Evolutionary conservation across 2,797 vertebrate species (phyloP), one percentile per base, ranked within the genome.

Genomic region (Sebastolobus alascanus): DNA sequence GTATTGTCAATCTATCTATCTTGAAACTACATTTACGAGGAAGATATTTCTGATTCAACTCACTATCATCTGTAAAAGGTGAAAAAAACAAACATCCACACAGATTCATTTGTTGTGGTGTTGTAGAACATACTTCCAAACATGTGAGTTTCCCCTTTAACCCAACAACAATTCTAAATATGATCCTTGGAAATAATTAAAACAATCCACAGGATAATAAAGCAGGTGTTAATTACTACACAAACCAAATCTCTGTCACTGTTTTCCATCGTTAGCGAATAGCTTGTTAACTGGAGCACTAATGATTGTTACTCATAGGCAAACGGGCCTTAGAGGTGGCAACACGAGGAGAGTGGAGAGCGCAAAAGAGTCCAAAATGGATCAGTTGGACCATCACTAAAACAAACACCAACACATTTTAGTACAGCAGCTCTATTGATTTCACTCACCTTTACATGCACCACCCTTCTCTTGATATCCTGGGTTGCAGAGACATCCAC

Each of bases 401-500:
- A 63, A 20, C 18, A 78, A 67, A 73, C 33, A 70, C 11, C 33
- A 73, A 8, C 33, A 33, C 69, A 22, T 55, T 2, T 31, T 14
- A 2, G 1, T 4, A 1, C 33, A 65, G 56, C 27, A 54, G 7
- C 52, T 38, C 33, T 65, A 61, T 11, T 22, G 18, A 54, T 43
- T 27, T 63, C 9, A 27, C 97, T 93, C 96, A 99, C 98, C 97
- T 97, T 98, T 98, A 95, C 98, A 99, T 35, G 96, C 93, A 64
- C 97, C 97, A 0, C 90, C 95, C 66, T 94, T 96, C 84, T 99
- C 98, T 88, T 99, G 98, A 3, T 97, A 97, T 86, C 98, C 98
- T 8, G 96, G 96, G 46, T 96, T 97, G 92, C 98, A 99, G 22
- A 98, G 82, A 84, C 98, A 99, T 94, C 97, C 98, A 82, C 98